Conservation (phyloP, 2,113 vertebrate species). For the Daphoenositta chrysoptera region DNA sequence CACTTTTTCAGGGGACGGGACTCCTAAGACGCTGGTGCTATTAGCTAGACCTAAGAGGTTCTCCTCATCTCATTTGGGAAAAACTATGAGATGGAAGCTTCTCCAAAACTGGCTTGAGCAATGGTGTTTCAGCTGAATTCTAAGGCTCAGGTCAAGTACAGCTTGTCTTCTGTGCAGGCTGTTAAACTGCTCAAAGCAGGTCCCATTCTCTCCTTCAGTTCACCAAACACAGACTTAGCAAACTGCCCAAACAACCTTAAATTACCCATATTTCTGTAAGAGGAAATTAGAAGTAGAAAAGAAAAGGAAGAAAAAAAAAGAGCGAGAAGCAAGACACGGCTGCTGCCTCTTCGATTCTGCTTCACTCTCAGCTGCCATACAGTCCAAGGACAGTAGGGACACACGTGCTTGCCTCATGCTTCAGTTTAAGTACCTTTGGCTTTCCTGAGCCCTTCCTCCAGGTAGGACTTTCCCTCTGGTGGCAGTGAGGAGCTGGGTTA, state of each 20-base stretch:
- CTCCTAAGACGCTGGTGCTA: fast-evolving
- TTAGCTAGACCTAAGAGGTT: not conserved
- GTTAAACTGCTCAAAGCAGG: not conserved
- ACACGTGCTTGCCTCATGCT: not conserved
- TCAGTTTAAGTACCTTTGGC: not conserved
- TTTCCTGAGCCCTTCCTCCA: not conserved
- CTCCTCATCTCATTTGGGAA: not conserved
- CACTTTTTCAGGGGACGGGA: not conserved
- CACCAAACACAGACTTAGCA: fast-evolving
- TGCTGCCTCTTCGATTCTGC: fast-evolving
- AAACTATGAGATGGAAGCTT: not conserved
- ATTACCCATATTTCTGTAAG: not conserved
- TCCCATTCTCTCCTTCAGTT: not conserved
- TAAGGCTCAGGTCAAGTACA: not conserved
- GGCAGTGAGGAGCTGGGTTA: not conserved
- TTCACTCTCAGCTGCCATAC: not conserved
- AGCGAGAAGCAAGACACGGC: not conserved
- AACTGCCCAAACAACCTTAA: not conserved
- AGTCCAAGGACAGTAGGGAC: not conserved
- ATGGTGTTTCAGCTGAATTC: not conserved
- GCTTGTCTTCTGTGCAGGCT: not conserved
- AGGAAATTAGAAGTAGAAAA: not conserved
- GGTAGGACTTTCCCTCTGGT: not conserved
- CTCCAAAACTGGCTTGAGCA: not conserved
- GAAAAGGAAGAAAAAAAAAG: not conserved